Evolutionary conservation across 2,888 invertebrate genomes (phyloP).

Genomic region (Chymomyza amoena): DNA sequence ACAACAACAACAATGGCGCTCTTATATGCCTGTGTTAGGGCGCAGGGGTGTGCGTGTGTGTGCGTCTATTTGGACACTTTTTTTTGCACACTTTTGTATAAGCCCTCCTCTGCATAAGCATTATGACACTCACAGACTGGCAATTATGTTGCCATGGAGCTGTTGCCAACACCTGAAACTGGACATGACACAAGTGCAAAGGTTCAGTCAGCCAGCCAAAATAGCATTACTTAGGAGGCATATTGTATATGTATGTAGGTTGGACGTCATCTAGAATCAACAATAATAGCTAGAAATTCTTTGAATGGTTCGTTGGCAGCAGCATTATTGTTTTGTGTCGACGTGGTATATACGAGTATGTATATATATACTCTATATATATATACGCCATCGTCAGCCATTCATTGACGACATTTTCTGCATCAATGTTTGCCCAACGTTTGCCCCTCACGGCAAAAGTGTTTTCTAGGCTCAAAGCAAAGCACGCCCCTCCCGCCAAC

Average conservation of each 20-base stretch:
- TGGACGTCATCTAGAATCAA: neutral
- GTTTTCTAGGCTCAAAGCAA: neutral
- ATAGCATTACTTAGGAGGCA: neutral
- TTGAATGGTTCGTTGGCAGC: neutral
- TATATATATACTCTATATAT: too few species aligned
- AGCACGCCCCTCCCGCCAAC: too few species aligned
- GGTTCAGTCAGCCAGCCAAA: neutral
- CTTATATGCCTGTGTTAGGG: neutral
- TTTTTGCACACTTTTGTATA: neutral
- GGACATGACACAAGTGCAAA: neutral
- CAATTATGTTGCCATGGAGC: neutral
- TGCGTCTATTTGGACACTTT: neutral
- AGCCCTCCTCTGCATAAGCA: neutral
- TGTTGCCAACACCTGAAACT: neutral
- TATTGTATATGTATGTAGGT: neutral
- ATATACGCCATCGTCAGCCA: constrained; percentile 20
- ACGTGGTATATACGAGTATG: too few species aligned
- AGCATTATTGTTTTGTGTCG: neutral
- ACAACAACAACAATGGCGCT: too few species aligned
- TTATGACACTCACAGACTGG: too few species aligned
- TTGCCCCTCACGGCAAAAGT: neutral
- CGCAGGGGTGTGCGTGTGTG: neutral
- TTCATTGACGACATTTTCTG: constrained; percentile 44
- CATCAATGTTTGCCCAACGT: neutral
- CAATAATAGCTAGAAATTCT: neutral